Evolutionary conservation across 2,888 invertebrate genomes (phyloP), one percentile per base, ranked within the genome.

Genomic region (Alitta virens): DNA sequence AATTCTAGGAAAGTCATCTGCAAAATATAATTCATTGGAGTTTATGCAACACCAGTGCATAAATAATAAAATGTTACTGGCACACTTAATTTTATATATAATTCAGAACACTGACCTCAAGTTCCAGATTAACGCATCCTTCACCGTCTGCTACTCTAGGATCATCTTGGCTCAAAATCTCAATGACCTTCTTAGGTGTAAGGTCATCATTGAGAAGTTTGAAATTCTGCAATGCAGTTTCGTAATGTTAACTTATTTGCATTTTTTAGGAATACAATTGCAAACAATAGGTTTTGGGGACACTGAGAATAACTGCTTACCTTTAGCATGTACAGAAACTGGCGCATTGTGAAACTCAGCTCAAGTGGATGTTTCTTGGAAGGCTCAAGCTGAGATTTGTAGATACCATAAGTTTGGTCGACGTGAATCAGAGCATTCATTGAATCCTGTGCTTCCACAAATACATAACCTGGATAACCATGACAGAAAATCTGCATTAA

Each of bases 1-100:
- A 82, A 82, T 68, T 82, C 82, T 53, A 81, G 72, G 70, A 81
- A 82, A 1, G 78, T 77, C 76, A 82, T 79, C 80, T 82, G 71
- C n/a, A n/a, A n/a, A n/a, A n/a, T n/a, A n/a, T n/a, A n/a, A n/a
- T n/a, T n/a, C n/a, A n/a, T n/a, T n/a, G n/a, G n/a, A n/a, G n/a
- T n/a, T n/a, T n/a, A n/a, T n/a, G n/a, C n/a, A n/a, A n/a, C n/a
- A n/a, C n/a, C n/a, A n/a, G n/a, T n/a, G n/a, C n/a, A n/a, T n/a
- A n/a, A n/a, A n/a, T n/a, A n/a, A n/a, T n/a, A n/a, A n/a, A n/a
- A n/a, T n/a, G n/a, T n/a, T n/a, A n/a, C n/a, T n/a, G n/a, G n/a
- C n/a, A n/a, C n/a, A n/a, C n/a, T n/a, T n/a, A n/a, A n/a, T n/a
- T n/a, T n/a, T n/a, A n/a, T n/a, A n/a, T n/a, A n/a, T n/a, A n/a